A percentile compares a stretch with the other conserved stretches of the same genome.
These are phyloP conservation scores for Busseola fusca DNA, from an alignment of 2,888 invertebrate genomes.

Conservation along the genomic window DNA sequence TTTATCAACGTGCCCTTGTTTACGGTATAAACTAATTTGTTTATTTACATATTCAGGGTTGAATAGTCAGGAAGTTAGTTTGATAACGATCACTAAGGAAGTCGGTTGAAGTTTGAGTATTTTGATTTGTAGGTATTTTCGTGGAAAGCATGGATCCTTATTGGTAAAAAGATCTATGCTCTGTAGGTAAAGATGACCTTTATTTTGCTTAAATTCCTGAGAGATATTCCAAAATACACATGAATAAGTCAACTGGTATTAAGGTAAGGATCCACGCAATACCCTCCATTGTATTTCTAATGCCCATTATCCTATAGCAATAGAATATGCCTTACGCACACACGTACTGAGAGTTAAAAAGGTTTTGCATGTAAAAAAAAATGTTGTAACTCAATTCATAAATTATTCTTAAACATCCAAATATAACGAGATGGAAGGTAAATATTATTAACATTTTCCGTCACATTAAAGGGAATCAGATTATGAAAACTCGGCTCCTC, in stretches of 20 bases:
- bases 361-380: slow-evolving; percentile 4
- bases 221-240: neutral
- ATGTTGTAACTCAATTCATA: slow-evolving; percentile 38
- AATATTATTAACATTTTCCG: slow-evolving; percentile 50
- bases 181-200: neutral
- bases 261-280: no score
- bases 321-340: neutral
- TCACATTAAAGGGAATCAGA: slow-evolving; percentile 51
- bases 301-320: neutral
- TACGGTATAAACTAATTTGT: slow-evolving; percentile 56
- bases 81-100: slow-evolving; percentile 26
- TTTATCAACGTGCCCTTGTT: slow-evolving; percentile 59
- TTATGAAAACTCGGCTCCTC: slow-evolving; percentile 50
- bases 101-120: neutral
- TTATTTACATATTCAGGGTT: slow-evolving; percentile 49
- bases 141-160: neutral
- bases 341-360: slow-evolving; percentile 6
- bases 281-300: neutral
- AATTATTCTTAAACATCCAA: slow-evolving; percentile 43
- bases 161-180: neutral
- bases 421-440: slow-evolving; percentile 46
- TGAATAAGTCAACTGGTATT: neutral
- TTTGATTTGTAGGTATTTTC: neutral
- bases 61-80: slow-evolving; percentile 25
- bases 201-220: neutral